A percentile compares a stretch with the other conserved stretches of the same genome.
These are phyloP conservation scores for Propithecus coquereli DNA, from an alignment of 2,113 vertebrate genomes.

Conservation along the genomic window DNA sequence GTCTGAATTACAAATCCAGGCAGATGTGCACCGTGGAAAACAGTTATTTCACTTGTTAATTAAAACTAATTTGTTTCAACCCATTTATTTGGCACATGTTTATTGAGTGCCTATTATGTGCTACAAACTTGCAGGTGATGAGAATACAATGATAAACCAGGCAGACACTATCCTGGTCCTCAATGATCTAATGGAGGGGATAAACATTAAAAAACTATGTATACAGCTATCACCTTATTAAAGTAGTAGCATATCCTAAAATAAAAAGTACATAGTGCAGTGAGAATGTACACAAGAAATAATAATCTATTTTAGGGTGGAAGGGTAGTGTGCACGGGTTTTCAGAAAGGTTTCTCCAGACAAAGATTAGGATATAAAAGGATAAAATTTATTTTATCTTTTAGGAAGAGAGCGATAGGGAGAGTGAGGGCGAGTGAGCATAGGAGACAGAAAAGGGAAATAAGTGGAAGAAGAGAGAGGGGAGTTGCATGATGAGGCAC, in stretches of 20 bases:
- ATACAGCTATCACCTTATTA: not conserved
- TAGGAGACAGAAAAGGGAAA: too few relatives aligned
- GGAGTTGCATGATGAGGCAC: too few relatives aligned
- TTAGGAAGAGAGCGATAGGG: too few relatives aligned
- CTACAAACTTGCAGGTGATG: not conserved
- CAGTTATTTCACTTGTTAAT: not conserved
- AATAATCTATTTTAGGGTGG: not conserved
- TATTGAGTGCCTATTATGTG: not conserved
- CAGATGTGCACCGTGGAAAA: not conserved
- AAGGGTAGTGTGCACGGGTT: too few relatives aligned
- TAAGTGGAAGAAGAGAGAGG: too few relatives aligned
- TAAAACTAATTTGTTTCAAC: not conserved
- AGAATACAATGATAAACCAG: not conserved
- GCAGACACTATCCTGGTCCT: not conserved
- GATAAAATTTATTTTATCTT: too few relatives aligned
- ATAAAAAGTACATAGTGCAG: not conserved
- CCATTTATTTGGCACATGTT: not conserved
- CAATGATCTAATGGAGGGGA: not conserved
- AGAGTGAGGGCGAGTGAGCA: too few relatives aligned
- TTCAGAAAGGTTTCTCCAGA: too few relatives aligned
- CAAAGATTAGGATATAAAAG: too few relatives aligned
- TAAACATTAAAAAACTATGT: not conserved
- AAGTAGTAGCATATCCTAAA: not conserved
- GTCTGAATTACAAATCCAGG: not conserved
- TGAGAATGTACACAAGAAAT: not conserved